Evolutionary conservation across 2,888 invertebrate genomes (phyloP).

Genomic region (Lutraria lutraria): DNA sequence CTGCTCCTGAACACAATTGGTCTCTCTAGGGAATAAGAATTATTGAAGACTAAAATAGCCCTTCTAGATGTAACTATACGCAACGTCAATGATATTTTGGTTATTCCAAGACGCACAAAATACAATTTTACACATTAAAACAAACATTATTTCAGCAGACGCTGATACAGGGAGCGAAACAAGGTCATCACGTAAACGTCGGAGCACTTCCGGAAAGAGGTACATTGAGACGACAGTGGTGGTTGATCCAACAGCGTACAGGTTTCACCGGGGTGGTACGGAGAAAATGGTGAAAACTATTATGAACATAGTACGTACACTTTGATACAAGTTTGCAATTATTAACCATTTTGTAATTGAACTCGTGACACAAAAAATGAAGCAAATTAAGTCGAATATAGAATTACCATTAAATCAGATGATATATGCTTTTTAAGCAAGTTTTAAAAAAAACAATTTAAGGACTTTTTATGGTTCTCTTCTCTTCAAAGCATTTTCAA

Average conservation of each 20-base stretch:
- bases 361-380: neutral
- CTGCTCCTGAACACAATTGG: too few species aligned
- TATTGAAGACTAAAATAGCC: too few species aligned
- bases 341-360: neutral
- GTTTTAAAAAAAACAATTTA: too few species aligned
- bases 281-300: slow-evolving; percentile 73
- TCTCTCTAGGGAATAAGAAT: too few species aligned
- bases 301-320: slow-evolving; percentile 74
- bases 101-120: too few species aligned
- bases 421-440: too few species aligned
- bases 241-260: slow-evolving; percentile 72
- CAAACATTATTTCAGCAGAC: neutral
- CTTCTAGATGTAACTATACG: too few species aligned
- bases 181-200: slow-evolving; percentile 6
- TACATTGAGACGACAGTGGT: slow-evolving; percentile 77
- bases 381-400: neutral
- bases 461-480: too few species aligned
- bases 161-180: neutral
- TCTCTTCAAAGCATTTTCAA: too few species aligned
- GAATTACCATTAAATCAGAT: too few species aligned
- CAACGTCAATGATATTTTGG: too few species aligned
- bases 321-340: neutral
- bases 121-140: too few species aligned
- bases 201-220: slow-evolving; percentile 53
- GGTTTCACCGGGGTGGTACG: slow-evolving; percentile 74